Evolutionary conservation across 30 jellyfish, hydroid and myxozoan species (phyloP).

Genomic region (Cassiopea xamachana): DNA sequence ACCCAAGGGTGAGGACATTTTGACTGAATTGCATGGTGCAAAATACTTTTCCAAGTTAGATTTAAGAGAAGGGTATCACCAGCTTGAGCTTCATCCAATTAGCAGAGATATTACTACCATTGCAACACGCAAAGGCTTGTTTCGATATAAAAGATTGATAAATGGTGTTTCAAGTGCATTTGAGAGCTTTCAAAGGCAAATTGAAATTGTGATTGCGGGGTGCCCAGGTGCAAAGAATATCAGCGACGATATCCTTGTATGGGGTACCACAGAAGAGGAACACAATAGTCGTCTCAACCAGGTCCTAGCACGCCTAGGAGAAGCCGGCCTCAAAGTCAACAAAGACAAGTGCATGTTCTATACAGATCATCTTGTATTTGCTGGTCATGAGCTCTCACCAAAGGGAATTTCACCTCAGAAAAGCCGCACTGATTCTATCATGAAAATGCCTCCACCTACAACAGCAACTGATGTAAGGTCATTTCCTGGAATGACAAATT

Average conservation of each 20-base stretch:
- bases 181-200: conserved; percentile 42
- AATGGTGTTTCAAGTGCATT: conserved; percentile 22
- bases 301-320: conserved; percentile 7
- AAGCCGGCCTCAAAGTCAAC: conserved; percentile 10
- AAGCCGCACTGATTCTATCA: conserved; percentile 9
- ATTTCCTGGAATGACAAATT: conserved; percentile 27
- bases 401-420: conserved; percentile 35
- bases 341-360: conserved; percentile 1
- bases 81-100: conserved; percentile 34
- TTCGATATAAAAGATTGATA: conserved; percentile 42
- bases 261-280: conserved; percentile 40
- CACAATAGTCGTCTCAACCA: conserved; percentile 25
- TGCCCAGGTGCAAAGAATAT: conserved; percentile 42
- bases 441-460: conserved; percentile 31
- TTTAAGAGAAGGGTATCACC: background rate
- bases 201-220: conserved; percentile 27
- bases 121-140: conserved; percentile 55
- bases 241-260: conserved; percentile 53
- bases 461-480: conserved; percentile 40
- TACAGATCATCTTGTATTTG: conserved; percentile 2
- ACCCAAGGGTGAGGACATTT: conserved; percentile 46
- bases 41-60: conserved; percentile 30
- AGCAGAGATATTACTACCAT: conserved; percentile 50
- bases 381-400: conserved; percentile 28
- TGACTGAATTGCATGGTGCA: conserved; percentile 47